Conservation (phyloP, 2,113 vertebrate genomes). For the Boulengeromyrus knoepffleri region DNA sequence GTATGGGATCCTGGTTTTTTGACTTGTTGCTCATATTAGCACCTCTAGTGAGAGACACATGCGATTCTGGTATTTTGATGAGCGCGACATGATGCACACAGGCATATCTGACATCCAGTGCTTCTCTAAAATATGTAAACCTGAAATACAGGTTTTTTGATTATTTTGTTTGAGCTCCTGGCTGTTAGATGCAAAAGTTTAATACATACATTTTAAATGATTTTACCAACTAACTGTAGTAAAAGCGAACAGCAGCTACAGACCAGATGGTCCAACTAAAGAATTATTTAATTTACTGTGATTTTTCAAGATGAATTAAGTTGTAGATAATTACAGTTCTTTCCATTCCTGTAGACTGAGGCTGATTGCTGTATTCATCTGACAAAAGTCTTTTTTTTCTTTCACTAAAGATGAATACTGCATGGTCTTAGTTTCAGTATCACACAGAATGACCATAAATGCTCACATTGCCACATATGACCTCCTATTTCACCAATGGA, state of each 20-base stretch:
- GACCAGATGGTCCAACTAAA: slow-evolving; percentile 24
- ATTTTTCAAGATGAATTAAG: slow-evolving; percentile 40
- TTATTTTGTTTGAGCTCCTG: neutral
- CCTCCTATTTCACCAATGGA: neutral
- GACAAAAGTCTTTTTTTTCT: neutral
- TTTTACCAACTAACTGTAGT: slow-evolving; percentile 4
- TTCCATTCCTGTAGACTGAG: slow-evolving; percentile 21
- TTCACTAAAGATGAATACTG: neutral
- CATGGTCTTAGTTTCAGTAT: too few relatives aligned
- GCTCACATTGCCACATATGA: neutral
- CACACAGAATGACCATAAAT: neutral
- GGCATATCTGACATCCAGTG: neutral
- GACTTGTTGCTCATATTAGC: neutral
- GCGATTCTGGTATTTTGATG: neutral
- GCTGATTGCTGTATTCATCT: slow-evolving; percentile 4
- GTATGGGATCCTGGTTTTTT: neutral
- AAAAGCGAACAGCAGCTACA: neutral
- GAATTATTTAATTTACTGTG: slow-evolving; percentile 24
- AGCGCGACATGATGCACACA: neutral
- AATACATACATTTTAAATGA: neutral
- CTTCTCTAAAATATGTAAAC: neutral
- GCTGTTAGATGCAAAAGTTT: neutral
- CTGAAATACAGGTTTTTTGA: neutral
- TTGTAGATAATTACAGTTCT: slow-evolving; percentile 38
- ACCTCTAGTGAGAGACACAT: neutral